Conservation (phyloP, 2,113 vertebrate species). For the Grus americana region DNA sequence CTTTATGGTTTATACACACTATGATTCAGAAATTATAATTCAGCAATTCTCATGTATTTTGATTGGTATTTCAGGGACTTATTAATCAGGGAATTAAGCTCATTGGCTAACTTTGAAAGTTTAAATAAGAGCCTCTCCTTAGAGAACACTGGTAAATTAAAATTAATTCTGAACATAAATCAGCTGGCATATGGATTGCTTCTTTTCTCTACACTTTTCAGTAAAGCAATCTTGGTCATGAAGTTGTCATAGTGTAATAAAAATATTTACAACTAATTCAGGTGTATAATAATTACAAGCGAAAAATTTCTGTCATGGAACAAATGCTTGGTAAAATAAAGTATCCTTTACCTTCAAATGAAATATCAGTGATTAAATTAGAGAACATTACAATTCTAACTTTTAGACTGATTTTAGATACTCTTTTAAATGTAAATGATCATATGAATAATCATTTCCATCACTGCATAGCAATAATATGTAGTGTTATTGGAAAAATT, state of each 20-base stretch:
- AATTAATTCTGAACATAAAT: background rate
- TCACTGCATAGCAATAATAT: background rate
- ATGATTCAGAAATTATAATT: background rate
- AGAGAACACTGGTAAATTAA: background rate
- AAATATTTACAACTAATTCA: background rate
- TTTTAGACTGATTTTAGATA: background rate
- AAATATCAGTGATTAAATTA: background rate
- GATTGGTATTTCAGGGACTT: background rate
- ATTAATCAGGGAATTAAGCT: background rate
- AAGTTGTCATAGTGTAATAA: background rate
- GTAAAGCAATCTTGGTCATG: background rate
- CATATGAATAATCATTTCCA: background rate
- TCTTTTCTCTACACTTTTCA: background rate
- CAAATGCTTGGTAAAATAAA: background rate
- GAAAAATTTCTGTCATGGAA: background rate
- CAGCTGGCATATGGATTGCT: background rate
- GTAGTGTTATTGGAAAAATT: background rate
- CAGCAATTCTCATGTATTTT: background rate
- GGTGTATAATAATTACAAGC: background rate
- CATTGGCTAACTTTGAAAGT: background rate
- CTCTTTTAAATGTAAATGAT: background rate
- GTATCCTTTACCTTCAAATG: background rate
- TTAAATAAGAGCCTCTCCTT: background rate
- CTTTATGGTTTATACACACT: background rate
- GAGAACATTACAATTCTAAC: background rate